Percentiles rank a stretch among this genome's conserved stretches.
Conservation (phyloP, 2,113 vertebrate genomes). For the Apodemus sylvaticus region DNA sequence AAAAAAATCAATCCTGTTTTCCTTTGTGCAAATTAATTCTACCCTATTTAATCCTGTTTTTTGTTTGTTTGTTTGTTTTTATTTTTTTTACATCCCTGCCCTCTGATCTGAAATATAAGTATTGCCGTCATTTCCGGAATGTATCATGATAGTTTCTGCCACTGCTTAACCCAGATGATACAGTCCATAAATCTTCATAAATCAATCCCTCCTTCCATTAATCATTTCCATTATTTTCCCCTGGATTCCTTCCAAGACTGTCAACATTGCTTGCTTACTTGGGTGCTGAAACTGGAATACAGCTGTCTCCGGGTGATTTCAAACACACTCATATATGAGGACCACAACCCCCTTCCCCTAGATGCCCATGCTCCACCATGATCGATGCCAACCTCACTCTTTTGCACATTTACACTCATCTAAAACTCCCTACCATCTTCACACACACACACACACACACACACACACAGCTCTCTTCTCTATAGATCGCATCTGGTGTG, state of each 20-base stretch:
- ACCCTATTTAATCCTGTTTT: not conserved
- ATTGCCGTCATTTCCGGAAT: not conserved
- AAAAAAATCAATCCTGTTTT: not conserved
- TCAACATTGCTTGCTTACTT: slow-evolving; percentile 25
- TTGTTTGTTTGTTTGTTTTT: not conserved
- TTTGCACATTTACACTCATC: not conserved
- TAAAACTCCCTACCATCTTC: not conserved
- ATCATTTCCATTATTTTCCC: slow-evolving; percentile 50
- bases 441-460: no score
- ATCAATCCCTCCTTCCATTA: slow-evolving; percentile 53
- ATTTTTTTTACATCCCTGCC: not conserved
- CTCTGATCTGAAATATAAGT: not conserved
- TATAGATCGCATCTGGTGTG: not conserved
- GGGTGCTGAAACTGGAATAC: slow-evolving; percentile 25
- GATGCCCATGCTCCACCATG: accelerated
- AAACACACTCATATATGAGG: not conserved
- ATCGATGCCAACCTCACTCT: not conserved
- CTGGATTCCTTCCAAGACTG: slow-evolving; percentile 51
- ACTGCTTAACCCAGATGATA: not conserved
- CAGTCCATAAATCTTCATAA: slow-evolving; percentile 58
- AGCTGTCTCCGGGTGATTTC: not conserved
- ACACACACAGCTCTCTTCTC: not conserved
- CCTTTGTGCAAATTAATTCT: not conserved
- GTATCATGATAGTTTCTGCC: not conserved
- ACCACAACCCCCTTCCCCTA: not conserved